Evolutionary conservation across 2,888 invertebrate genomes (phyloP).

Genomic region (Acrobasis repandana): DNA sequence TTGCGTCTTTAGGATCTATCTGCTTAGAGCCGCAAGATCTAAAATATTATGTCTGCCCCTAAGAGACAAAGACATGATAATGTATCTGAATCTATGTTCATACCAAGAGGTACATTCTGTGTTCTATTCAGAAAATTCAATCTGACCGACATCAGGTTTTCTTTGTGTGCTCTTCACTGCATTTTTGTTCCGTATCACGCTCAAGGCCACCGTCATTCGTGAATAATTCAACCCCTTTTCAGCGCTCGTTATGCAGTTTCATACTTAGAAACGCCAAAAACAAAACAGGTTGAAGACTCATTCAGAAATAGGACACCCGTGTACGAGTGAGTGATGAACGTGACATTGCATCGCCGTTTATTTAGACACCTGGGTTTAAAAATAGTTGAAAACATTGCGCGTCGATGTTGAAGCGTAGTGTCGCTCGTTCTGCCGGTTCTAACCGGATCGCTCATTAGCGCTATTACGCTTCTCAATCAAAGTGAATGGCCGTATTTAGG

Average conservation of each 20-base stretch:
- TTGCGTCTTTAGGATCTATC: too few relatives aligned
- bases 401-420: constrained; percentile 13
- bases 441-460: constrained; percentile 27
- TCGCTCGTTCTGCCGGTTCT: constrained; percentile 11
- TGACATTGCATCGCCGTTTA: constrained; percentile 18
- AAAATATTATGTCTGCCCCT: too few relatives aligned
- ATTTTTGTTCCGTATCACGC: background rate
- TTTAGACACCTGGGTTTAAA: constrained; percentile 22
- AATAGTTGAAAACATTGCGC: constrained; percentile 22
- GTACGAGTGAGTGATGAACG: constrained; percentile 11
- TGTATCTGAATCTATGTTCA: too few relatives aligned
- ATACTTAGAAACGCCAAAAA: constrained; percentile 5
- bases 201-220: background rate
- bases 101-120: too few relatives aligned
- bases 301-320: constrained; percentile 16
- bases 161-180: background rate
- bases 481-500: background rate
- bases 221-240: constrained; percentile 14
- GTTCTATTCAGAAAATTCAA: too few relatives aligned
- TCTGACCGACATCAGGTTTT: too few relatives aligned
- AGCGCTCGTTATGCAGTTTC: constrained; percentile 12
- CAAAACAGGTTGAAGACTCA: constrained; percentile 8
- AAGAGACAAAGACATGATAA: too few relatives aligned
- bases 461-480: constrained; percentile 26
- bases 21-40: too few relatives aligned